Base-by-base conservation (phyloP, 2,113 vertebrate genomes). In the Tiliqua scincoides region DNA sequence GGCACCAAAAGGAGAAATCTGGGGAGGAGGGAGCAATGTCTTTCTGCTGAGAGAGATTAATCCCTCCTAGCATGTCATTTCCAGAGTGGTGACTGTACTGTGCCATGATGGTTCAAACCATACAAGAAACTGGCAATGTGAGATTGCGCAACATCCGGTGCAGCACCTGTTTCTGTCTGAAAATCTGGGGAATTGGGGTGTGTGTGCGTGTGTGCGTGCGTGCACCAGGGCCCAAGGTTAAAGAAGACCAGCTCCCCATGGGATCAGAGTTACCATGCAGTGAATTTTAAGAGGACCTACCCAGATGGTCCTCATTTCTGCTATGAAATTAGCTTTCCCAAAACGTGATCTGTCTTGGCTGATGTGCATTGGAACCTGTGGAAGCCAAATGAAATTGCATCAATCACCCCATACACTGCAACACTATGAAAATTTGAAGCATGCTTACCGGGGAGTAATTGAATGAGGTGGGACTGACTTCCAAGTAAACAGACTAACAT, bases 21-120 rank as follows among this genome's bases (percentile, higher is more conserved):
- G 21, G 85, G 61, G 77, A 23, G 87, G 54, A 4, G 20, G 1
- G 40, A 15, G 54, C 20, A 23, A 85, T 9, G 20, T 12, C 65
- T 48, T 84, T 79, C 20, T 71, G 77, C 57, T 25, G 77, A 85
- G 62, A 70, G n/a, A 18, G 72, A 68, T 32, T 35, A 77, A 80
- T 86, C 35, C 48, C 81, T 87, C 65, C 52, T 63, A 52, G 59
- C 0, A 0, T 9, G 57, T 0, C 1, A 82, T 23, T 43, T 25
- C 75, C 21, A 30, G 25, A 52, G 8, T 63, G 32, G 27, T 4
- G n/a, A 37, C 48, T 18, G 14, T 54, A 65, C 6, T 21, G n/a
- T 23, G 37, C 14, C 35, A 18, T 1, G 23, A 3, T 30, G 1
- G 20, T 4, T 1, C 70, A 20, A 37, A 32, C 70, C 70, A 32